Conservation (phyloP, 2,888 invertebrate genomes). For the Rutpela maculata region DNA sequence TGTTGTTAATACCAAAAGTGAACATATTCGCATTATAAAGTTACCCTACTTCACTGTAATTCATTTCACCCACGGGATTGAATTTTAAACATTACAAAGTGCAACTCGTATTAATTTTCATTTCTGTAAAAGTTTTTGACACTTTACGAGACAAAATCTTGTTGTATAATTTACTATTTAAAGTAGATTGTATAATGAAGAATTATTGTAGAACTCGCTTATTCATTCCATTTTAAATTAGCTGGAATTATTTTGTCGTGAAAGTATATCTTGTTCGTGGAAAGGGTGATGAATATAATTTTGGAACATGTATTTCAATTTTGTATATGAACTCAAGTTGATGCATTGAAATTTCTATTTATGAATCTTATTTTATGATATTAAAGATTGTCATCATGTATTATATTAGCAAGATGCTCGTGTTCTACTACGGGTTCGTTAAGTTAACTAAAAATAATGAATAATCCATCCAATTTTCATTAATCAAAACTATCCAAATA, state of each 20-base stretch:
- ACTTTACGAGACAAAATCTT: constrained; percentile 59
- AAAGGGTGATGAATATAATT: not conserved
- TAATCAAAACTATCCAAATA: too few species aligned
- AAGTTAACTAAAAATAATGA: too few species aligned
- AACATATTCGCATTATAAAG: constrained; percentile 35
- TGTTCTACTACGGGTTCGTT: too few species aligned
- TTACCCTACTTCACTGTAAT: constrained; percentile 43
- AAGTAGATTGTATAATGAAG: constrained; percentile 48
- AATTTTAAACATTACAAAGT: constrained; percentile 62
- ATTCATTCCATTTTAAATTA: constrained; percentile 22
- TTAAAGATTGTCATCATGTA: too few species aligned
- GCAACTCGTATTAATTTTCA: constrained; percentile 66
- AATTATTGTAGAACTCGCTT: constrained; percentile 37
- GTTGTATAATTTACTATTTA: constrained; percentile 53
- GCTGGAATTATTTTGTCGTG: not conserved
- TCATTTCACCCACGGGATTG: constrained; percentile 56
- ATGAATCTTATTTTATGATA: too few species aligned
- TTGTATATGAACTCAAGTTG: too few species aligned
- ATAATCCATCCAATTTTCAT: too few species aligned
- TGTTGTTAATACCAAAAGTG: constrained; percentile 12
- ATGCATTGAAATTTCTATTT: too few species aligned
- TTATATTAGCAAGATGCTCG: too few species aligned
- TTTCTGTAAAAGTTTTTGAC: constrained; percentile 63
- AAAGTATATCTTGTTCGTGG: not conserved
- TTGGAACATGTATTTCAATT: too few species aligned